Evolutionary conservation across 92 coral and sea anemone genomes (phyloP), one percentile per base, ranked within the genome.

Genomic region (Siderastrea siderea): DNA sequence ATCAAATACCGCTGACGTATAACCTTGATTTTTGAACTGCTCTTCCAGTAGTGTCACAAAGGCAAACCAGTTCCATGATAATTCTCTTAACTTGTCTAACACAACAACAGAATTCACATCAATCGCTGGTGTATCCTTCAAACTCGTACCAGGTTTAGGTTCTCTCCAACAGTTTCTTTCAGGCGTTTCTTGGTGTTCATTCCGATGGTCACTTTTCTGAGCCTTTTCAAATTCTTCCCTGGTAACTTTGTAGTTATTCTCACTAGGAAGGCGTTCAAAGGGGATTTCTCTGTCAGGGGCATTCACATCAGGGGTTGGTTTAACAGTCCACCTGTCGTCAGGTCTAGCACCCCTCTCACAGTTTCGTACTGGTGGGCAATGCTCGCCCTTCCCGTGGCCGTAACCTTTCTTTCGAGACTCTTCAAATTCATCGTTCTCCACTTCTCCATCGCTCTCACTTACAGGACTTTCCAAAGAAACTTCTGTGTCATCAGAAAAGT

Each of bases 1-100:
- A 47, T 89, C 86, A 59, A 89, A 85, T 45, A 77, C 86, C 63
- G 57, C 82, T 60, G 55, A 44, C 5, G 86, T 55, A 50, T 90
- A 79, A 13, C 82, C 93, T 53, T 79, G 75, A 51, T 70, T 70
- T 19, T 68, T 64, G 76, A 84, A 69, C 79, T 84, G 60, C 47
- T 54, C 51, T 54, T 84, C 86, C 26, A 84, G 48, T n/a, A 58
- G 57, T 9, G 51, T 19, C 48, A 90, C 89, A 68, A 90, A 83
- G 74, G 93, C 57, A 89, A 89, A 89, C 93, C 89, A 89, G 79
- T 89, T 89, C 50, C 12, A 89, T 49, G 71, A 71, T 62, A 82
- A 78, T 53, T 88, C 77, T 73, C 86, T 63, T 82, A 83, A 66
- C 54, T 74, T 66, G 72, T 66, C 84, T 76, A 83, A 67, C 57